phyloP scores from a whole-genome alignment of 2,888 invertebrate species.

The Tachina grossa region DNA sequence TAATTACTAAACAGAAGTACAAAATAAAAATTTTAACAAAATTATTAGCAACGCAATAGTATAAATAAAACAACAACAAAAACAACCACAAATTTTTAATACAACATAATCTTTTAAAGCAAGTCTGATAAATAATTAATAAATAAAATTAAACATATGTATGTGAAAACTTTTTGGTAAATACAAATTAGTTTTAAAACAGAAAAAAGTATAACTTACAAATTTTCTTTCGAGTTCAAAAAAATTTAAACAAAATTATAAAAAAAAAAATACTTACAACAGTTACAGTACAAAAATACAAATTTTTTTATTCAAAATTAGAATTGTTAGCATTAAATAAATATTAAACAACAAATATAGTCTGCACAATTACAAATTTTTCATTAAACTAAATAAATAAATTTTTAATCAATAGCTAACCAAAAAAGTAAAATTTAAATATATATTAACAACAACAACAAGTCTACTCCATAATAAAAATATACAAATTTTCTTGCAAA shows the following conservation, averaged over 20 bases:
- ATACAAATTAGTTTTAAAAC: background rate
- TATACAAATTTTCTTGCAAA: conserved; percentile 55
- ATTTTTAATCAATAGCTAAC: conserved; percentile 51
- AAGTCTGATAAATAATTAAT: conserved; percentile 73
- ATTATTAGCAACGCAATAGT: conserved; percentile 73
- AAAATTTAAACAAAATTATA: conserved; percentile 68
- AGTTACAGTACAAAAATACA: conserved; percentile 68
- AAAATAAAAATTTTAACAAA: conserved; percentile 77
- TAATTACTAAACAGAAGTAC: conserved; percentile 77
- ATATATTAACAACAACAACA: conserved; percentile 42
- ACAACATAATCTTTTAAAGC: conserved; percentile 67
- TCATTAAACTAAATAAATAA: conserved; percentile 71
- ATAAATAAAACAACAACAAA: conserved; percentile 67
- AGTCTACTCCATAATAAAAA: conserved; percentile 62
- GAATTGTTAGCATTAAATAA: conserved; percentile 70
- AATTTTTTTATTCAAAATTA: conserved; percentile 72
- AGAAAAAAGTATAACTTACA: conserved; percentile 56
- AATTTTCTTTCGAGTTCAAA: conserved; percentile 67
- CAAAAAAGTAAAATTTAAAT: conserved; percentile 54
- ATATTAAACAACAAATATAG: conserved; percentile 65
- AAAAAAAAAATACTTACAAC: conserved; percentile 60
- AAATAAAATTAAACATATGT: conserved; percentile 20
- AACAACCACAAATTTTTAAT: conserved; percentile 73
- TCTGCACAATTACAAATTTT: conserved; percentile 76
- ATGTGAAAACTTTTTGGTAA: conserved; percentile 14